Conservation (phyloP, 2,113 vertebrate species). For the Melanotaenia duboulayi region DNA sequence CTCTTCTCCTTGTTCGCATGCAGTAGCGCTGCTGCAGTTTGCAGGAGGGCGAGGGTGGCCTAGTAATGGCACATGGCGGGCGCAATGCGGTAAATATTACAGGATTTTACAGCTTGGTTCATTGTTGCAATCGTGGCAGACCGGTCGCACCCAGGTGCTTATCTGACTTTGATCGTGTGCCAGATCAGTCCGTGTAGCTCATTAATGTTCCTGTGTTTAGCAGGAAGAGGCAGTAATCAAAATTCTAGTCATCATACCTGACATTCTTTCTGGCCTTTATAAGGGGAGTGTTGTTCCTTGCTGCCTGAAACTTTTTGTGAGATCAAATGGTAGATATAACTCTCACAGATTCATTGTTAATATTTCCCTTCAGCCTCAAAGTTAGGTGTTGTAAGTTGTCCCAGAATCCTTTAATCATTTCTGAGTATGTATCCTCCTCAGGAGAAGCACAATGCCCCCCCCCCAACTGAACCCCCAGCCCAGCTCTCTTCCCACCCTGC, state of each 20-base stretch:
- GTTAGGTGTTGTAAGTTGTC: conserved; percentile 40
- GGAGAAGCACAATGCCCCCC: conserved; percentile 36
- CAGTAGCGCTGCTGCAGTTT: conserved; percentile 24
- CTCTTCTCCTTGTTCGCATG: conserved; percentile 41
- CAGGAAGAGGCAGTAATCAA: background rate
- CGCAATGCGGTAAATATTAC: conserved; percentile 55
- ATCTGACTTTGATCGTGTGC: conserved; percentile 83
- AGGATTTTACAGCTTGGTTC: conserved; percentile 62
- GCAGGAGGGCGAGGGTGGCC: conserved; percentile 49
- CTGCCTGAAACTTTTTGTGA: background rate
- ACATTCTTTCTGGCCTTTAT: conserved; percentile 16
- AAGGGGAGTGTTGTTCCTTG: background rate
- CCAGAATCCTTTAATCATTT: conserved; percentile 52
- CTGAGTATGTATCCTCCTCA: conserved; percentile 36
- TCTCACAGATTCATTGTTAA: conserved; percentile 10
- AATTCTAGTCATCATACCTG: background rate
- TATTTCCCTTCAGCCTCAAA: conserved; percentile 24
- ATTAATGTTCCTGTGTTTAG: conserved; percentile 1
- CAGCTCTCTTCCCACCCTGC: conserved; percentile 24
- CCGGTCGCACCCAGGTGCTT: conserved; percentile 86
- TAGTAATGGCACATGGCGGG: conserved; percentile 45
- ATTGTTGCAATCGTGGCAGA: conserved; percentile 86
- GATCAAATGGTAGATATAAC: conserved; percentile 4
- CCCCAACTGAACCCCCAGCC: conserved; percentile 11
- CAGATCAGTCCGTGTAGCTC: conserved; percentile 66